Evolutionary conservation across 2,113 vertebrate genomes (phyloP).

Genomic region (Eolophus roseicapilla): DNA sequence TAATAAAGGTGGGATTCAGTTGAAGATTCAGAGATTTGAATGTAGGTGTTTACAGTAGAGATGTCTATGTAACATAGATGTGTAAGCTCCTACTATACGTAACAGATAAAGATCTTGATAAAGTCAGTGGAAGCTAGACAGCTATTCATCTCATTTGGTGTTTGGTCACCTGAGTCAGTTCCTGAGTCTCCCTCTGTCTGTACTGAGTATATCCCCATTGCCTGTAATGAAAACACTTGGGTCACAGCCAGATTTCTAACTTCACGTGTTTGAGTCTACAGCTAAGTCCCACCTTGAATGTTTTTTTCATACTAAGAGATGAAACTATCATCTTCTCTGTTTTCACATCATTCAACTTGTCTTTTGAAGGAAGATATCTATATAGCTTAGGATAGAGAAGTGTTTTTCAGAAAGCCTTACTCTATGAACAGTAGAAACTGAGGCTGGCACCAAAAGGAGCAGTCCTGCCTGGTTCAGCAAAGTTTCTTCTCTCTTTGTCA

Average conservation of each 20-base stretch:
- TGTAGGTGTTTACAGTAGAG: background rate
- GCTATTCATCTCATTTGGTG: background rate
- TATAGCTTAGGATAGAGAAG: background rate
- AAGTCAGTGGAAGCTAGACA: background rate
- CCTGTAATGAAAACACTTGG: background rate
- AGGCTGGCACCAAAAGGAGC: background rate
- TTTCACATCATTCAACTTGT: background rate
- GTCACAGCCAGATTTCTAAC: background rate
- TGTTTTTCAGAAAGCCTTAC: background rate
- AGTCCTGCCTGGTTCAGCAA: background rate
- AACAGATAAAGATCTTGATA: background rate
- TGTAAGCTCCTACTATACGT: background rate
- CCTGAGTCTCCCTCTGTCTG: background rate
- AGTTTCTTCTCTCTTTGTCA: background rate
- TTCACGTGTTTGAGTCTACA: background rate
- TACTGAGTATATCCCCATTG: background rate
- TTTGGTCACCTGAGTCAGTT: background rate
- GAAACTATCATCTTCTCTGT: background rate
- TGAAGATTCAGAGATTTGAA: background rate
- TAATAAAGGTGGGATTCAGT: background rate
- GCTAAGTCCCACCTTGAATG: background rate
- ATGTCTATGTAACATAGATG: background rate
- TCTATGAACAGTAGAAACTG: background rate
- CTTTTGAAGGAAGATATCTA: background rate
- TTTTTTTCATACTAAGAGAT: background rate